Percentiles rank a stretch among this genome's conserved stretches.
Conservation (phyloP, 2,797 vertebrate species). For the Enteromius anoplus region DNA sequence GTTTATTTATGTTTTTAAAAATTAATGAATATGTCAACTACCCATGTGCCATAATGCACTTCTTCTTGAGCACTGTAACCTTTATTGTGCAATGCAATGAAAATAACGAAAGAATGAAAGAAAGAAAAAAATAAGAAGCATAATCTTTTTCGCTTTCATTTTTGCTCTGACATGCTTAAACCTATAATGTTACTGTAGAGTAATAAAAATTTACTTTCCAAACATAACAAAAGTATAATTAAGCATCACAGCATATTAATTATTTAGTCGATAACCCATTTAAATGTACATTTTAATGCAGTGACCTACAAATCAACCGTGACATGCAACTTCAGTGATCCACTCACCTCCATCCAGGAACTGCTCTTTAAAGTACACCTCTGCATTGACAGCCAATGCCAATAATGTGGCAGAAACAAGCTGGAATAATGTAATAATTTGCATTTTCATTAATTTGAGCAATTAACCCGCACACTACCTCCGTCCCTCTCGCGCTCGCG, state of each 20-base stretch:
- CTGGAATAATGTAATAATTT: conserved; percentile 57
- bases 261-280: neutral
- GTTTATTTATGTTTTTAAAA: neutral
- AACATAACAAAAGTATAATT: neutral
- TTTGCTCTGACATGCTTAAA: neutral
- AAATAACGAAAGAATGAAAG: conserved; percentile 14
- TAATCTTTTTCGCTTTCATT: neutral
- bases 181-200: neutral
- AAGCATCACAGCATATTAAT: neutral
- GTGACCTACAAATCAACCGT: conserved; percentile 4
- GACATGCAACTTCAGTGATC: neutral
- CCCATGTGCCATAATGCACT: neutral
- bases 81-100: neutral
- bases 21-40: neutral
- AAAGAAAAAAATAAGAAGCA: neutral
- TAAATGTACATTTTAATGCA: neutral
- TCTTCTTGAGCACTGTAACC: neutral
- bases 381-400: conserved; percentile 75
- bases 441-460: conserved; percentile 58
- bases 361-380: conserved; percentile 85
- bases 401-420: conserved; percentile 63
- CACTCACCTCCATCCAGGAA: conserved; percentile 89
- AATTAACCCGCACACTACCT: neutral
- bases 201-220: neutral
- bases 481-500: neutral